Evolutionary conservation across 2,113 vertebrate species (phyloP), one percentile per base, ranked within the genome.

Genomic region (Campylomormyrus tamandua): DNA sequence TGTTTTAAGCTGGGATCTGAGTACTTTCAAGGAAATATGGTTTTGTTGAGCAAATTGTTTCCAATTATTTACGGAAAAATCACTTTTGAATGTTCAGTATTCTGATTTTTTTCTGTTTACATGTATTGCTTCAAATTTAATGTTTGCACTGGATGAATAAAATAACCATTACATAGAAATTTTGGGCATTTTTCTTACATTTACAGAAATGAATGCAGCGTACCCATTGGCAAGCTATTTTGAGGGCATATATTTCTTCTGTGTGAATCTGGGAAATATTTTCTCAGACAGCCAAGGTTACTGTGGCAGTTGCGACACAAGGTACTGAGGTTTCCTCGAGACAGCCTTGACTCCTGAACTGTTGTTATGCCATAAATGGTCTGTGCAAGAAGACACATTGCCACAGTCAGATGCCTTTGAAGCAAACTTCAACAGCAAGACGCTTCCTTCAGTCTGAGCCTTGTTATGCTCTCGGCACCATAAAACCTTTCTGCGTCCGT

Each of bases 401-500:
- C 74, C 74, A 42, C 5, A 39, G 74, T 80, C 74, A 42, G 4
- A 80, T 42, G 35, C 74, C 15, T 80, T 86, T 86, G 45, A 86
- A 48, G 83, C 24, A 17, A 19, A 52, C 86, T 87, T 52, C 45
- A 77, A 35, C 52, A 66, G 35, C 24, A 13, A 46, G 83, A 19
- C 17, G 46, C 46, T 90, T 70, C 48, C 27, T 66, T 85, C 90
- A 52, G 24, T 19, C 27, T 83, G n/a, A 49, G 52, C 42, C 45
- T 31, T 77, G 53, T 39, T 17, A 42, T 89, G 21, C 9, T 21
- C 58, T 85, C 46, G 53, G 58, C 62, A 46, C 87, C 19, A 53
- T 85, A 87, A 35, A 90, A 89, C 49, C 89, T 74, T 91, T 58
- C 66, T 90, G 87, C 21, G 85, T 84, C 45, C 45, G 49, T 90